A percentile compares a stretch with the other conserved stretches of the same genome.
Conservation (phyloP, 2,113 vertebrate genomes). For the Canis aureus region DNA sequence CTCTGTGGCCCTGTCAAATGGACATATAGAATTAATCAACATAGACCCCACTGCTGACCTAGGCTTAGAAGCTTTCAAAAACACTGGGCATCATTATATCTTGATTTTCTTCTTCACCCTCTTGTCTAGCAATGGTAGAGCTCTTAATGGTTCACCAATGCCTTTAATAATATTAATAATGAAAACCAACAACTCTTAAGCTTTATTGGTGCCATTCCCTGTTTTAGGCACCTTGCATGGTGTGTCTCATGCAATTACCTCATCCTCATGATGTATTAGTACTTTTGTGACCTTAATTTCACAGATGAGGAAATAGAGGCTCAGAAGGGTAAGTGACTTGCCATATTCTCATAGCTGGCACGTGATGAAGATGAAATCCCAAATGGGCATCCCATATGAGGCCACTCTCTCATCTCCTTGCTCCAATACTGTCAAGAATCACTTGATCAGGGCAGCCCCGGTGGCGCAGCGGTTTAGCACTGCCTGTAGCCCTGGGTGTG, state of each 20-base stretch:
- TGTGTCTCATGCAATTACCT: not conserved
- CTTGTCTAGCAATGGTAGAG: not conserved
- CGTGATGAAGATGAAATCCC: not conserved
- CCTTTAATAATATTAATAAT: not conserved
- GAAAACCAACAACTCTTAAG: not conserved
- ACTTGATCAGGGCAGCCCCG: not conserved
- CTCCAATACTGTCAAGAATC: not conserved
- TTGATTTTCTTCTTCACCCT: not conserved
- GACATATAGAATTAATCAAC: not conserved
- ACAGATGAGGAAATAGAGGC: not conserved
- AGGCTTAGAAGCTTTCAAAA: not conserved
- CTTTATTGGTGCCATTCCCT: no score
- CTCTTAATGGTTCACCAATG: fast-evolving
- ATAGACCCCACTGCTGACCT: not conserved
- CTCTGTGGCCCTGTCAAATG: not conserved
- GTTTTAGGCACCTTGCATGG: fast-evolving
- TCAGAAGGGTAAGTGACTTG: not conserved
- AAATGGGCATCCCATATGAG: fast-evolving
- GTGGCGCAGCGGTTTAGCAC: no score
- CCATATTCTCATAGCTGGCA: not conserved
- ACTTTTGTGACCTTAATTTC: not conserved
- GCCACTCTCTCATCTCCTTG: not conserved
- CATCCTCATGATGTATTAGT: not conserved
- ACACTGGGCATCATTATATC: fast-evolving
- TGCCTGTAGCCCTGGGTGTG: no score